A percentile compares a stretch with the other conserved stretches of the same genome.
These are phyloP conservation scores for Sylvia borin DNA, from an alignment of 2,797 vertebrate genomes.

Conservation along the genomic window DNA sequence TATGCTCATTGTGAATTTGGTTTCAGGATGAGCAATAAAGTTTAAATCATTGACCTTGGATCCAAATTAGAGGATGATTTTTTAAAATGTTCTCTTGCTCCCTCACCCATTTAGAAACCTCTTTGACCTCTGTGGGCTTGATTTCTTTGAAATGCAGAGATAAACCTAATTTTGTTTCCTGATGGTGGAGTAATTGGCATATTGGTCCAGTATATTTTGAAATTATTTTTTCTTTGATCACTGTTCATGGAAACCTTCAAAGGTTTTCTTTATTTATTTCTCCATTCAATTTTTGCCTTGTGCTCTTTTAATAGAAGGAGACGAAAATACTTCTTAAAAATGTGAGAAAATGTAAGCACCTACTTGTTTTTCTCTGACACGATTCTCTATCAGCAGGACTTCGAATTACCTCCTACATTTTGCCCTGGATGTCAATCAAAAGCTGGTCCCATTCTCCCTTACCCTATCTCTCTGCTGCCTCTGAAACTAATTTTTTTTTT, in stretches of 20 bases:
- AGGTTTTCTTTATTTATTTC: neutral
- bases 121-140: conserved; percentile 8
- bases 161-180: neutral
- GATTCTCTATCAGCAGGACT: neutral
- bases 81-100: neutral
- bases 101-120: conserved; percentile 4
- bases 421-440: neutral
- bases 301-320: neutral
- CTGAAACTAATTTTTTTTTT: neutral
- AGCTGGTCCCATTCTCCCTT: neutral
- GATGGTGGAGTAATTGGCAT: neutral
- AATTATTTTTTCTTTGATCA: neutral
- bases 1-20: conserved; percentile 5
- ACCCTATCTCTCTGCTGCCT: neutral
- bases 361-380: neutral
- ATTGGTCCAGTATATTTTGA: neutral
- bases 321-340: neutral
- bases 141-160: conserved; percentile 42
- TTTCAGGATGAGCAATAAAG: conserved; percentile 36
- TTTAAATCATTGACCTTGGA: conserved; percentile 36
- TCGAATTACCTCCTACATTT: neutral
- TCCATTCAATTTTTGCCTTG: neutral
- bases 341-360: neutral
- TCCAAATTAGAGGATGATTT: conserved; percentile 45
- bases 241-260: neutral